Evolutionary conservation across 1,140 invertebrate genomes (phyloP), one percentile per base, ranked within the genome.

Genomic region (Euwallacea similis): DNA sequence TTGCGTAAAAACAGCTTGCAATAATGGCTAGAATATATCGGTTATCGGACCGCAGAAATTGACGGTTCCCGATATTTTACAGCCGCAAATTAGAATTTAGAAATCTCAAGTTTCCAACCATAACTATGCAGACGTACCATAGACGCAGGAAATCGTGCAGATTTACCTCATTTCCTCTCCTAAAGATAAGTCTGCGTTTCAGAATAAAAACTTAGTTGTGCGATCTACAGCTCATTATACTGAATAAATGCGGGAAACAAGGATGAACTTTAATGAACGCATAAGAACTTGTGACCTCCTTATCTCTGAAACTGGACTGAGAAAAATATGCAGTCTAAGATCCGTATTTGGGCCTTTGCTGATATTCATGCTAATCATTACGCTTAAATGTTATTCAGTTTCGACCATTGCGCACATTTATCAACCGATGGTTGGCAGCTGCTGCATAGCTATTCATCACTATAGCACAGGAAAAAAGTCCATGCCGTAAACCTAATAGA

Each of bases 221-320:
- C 21, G 21, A 33, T 33, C 21, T 33, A 33, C 21, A 33, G 21
- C 21, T 33, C 21, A 33, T 33, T 33, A 33, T 33, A 33, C 21
- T 33, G 21, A 33, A 33, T 33, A 33, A 33, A 33, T 33, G 21
- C 21, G 21, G 21, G 56, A 59, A 59, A 59, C n/a, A 15, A 59
- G 11, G 21, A 15, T 59, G 21, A 59, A 59, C 56, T 59, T 59
- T 33, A 59, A 59, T 59, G 56, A 59, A 21, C 56, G 56, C 21
- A 33, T 33, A 33, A 61, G 33, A 61, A 42, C 59, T 10, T 61
- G 59, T 61, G 59, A 61, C 59, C 59, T 61, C 33, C 59, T 61
- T 61, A 61, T 61, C 59, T 61, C 42, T 42, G 21, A 42, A 61
- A 41, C 42, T 43, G 59, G 42, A 43, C 43, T 41, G 59, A 11